Base-by-base conservation (phyloP, 1,140 invertebrate genomes). In the Lucilia sericata region DNA sequence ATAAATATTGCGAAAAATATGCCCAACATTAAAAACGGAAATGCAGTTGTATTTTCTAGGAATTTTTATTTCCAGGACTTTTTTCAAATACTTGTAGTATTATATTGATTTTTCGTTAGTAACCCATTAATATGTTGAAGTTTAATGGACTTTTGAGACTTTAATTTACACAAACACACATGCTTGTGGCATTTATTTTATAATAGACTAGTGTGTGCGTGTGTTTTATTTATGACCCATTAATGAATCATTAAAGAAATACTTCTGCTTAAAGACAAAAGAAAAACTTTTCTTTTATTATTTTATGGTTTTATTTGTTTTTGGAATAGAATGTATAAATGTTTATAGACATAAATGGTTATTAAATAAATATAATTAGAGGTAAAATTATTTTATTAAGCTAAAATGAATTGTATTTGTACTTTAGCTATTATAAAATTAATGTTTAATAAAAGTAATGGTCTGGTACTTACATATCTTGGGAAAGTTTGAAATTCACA, bases 11-110 rank as follows among this genome's bases (percentile, higher is more conserved):
- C 14, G 5, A 21, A 21, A 70, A 70, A 70, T 60, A 60, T 7
- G 14, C 55, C 5, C n/a, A 21, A 70, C 65, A 70, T 70, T 30
- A 21, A 10, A 70, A 70, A 25, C 65, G 65, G 65, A 70, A 70
- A 70, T 70, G 65, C 65, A 70, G 65, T 70, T 70, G 65, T 70
- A 21, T 70, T 70, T 70, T n/a, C 21, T 70, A n/a, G 55, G 55
- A 60, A 60, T 17, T 17, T 60, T 17, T 60, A 14, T 14, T 60
- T 60, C 14, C 19, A 21, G 19, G n/a, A n/a, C n/a, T 70, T 70
- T 70, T 70, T n/a, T 13, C 8, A 70, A 70, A 70, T 21, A 70
- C 17, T 19, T n/a, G 25, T 5, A 65, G n/a, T 49, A 9, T 55
- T 55, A 10, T 70, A 70, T 70, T 70, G 65, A 70, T 70, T 70